These are phyloP conservation scores for Nestor notabilis DNA, from an alignment of 2,113 vertebrate species.

Conservation along the genomic window DNA sequence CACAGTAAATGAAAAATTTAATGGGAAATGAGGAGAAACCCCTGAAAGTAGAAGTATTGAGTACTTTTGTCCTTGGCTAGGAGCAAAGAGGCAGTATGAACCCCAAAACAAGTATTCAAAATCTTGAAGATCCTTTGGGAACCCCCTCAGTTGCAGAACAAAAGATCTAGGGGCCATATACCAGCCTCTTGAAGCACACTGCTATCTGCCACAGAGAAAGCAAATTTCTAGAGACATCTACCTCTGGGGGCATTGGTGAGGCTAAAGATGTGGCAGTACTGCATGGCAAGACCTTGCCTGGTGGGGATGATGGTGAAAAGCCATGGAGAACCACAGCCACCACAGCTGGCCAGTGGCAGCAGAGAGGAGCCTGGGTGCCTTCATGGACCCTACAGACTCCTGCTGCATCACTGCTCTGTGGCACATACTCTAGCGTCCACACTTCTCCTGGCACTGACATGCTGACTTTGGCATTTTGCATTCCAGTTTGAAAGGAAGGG, in stretches of 20 bases:
- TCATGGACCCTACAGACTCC: background rate
- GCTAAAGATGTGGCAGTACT: background rate
- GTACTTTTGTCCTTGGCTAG: background rate
- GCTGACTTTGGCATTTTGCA: background rate
- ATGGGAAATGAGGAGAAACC: background rate
- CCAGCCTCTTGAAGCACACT: background rate
- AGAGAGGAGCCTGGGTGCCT: background rate
- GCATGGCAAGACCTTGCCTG: background rate
- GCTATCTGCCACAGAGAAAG: background rate
- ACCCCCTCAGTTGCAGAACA: background rate
- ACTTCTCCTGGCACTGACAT: background rate
- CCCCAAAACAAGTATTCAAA: background rate
- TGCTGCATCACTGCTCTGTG: background rate
- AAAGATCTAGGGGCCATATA: background rate
- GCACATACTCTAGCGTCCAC: fast-evolving
- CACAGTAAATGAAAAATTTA: background rate
- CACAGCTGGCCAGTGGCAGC: fast-evolving
- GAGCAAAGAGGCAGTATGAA: background rate
- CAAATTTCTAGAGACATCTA: background rate
- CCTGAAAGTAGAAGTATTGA: background rate
- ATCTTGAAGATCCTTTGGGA: background rate
- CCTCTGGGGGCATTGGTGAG: background rate
- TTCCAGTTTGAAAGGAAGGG: background rate
- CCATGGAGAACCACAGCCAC: fast-evolving
- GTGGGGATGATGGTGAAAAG: background rate